Evolutionary conservation across 2,888 invertebrate species (phyloP).

Genomic region (Brenthis ino): DNA sequence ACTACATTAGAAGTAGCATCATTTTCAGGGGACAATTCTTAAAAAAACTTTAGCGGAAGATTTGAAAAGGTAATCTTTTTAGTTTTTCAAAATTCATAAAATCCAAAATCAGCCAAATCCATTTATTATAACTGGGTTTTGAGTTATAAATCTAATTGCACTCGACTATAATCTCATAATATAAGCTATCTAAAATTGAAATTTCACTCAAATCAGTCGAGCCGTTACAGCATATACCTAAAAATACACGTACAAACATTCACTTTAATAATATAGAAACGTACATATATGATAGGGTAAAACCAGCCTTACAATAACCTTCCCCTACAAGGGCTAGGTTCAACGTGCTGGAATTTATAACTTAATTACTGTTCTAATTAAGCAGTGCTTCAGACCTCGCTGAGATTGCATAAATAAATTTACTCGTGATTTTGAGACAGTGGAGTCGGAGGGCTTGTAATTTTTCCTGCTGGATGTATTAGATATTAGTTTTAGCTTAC

Average conservation of each 20-base stretch:
- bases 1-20: no score
- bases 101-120: no score
- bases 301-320: constrained; percentile 16
- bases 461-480: background rate
- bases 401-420: constrained; percentile 44
- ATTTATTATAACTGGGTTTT: no score
- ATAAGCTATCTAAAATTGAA: no score
- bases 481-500: no score
- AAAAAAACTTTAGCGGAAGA: no score
- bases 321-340: constrained; percentile 28
- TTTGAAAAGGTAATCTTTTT: no score
- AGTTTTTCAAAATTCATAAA: no score
- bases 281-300: constrained; percentile 9
- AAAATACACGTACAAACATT: background rate
- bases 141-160: no score
- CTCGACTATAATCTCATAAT: no score
- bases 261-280: background rate
- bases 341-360: constrained; percentile 42
- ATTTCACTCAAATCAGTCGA: no score
- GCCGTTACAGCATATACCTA: background rate
- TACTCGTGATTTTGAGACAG: constrained; percentile 30
- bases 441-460: constrained; percentile 1
- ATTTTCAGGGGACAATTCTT: no score
- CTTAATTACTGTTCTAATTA: constrained; percentile 46
- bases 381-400: constrained; percentile 43